These are phyloP conservation scores for Scotopteryx bipunctaria DNA, from an alignment of 2,888 invertebrate species.

Conservation along the genomic window DNA sequence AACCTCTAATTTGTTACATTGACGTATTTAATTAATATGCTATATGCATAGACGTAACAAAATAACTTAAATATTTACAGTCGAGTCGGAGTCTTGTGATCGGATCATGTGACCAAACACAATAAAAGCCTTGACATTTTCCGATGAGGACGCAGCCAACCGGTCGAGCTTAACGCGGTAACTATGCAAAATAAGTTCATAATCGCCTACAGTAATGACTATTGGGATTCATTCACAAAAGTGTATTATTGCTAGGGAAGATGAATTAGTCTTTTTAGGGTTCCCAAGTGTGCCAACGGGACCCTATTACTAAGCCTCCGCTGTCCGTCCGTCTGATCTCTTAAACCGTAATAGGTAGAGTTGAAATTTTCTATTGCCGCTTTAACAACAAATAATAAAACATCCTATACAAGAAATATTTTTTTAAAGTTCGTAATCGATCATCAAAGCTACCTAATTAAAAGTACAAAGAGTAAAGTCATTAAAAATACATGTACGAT, in stretches of 20 bases:
- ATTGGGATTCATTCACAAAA: background rate
- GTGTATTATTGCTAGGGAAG: background rate
- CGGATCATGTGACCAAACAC: slow-evolving; percentile 52
- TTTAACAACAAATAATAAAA: no score
- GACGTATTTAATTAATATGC: no score
- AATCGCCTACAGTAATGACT: slow-evolving; percentile 1
- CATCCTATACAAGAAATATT: no score
- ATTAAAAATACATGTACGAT: no score
- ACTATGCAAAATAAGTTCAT: slow-evolving; percentile 33
- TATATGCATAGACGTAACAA: slow-evolving; percentile 26
- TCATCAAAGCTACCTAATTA: no score
- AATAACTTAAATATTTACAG: slow-evolving; percentile 37
- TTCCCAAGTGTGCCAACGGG: no score
- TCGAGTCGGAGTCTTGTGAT: slow-evolving; percentile 45
- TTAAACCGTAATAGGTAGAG: background rate
- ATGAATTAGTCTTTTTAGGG: no score
- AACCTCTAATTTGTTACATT: background rate
- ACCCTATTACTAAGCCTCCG: no score
- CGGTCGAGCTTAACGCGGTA: slow-evolving; percentile 47
- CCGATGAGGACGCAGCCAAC: slow-evolving; percentile 54
- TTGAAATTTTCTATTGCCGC: no score
- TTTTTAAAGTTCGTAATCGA: no score
- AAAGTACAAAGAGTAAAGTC: no score
- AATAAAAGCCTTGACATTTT: slow-evolving; percentile 59
- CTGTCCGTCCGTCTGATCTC: no score